Evolutionary conservation across 2,888 invertebrate species (phyloP), one percentile per base, ranked within the genome.

Genomic region (Blastobasis adustella): DNA sequence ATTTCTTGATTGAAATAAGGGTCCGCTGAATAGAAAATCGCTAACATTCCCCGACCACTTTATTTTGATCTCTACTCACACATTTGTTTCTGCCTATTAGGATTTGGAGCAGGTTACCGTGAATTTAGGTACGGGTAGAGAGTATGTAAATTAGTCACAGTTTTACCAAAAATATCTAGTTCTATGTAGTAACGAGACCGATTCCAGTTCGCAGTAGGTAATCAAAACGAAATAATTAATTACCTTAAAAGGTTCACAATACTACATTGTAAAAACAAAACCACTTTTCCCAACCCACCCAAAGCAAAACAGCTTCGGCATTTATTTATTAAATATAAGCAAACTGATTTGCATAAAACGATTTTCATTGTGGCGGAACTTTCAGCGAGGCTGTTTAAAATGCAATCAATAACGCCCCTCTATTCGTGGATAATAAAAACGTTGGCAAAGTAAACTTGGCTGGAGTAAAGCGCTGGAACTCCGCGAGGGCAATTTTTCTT

Each of bases 401-500:
- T 52, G 48, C 58, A 59, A 62, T 59, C 54, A 61, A 62, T 53
- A 55, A 53, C 46, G 49, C 50, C 47, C 52, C 56, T 58, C 52
- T 53, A 51, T 56, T 49, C 55, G 45, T 53, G 54, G 59, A 61
- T 61, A 63, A 56, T 61, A 50, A 63, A 66, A 66, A 63, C 60
- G 58, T 62, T 59, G 58, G 54, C 51, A 59, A 59, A 59, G 52
- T 55, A 56, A 66, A 64, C 58, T 63, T 58, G 46, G 46, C 55
- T 58, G 46, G 46, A 55, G 51, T 49, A 53, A 54, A 56, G 60
- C 55, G 59, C 50, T 52, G 64, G 68, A 78, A 76, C 63, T 78
- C 67, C 66, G 61, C 60, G 57, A 54, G 62, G 69, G 76, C 73
- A 76, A 82, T 81, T 81, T 83, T 82, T 82, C 80, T 76, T 70